Conservation (phyloP, 37 sponge, comb jelly and placozoan species). For the Sycon ciliatum region DNA sequence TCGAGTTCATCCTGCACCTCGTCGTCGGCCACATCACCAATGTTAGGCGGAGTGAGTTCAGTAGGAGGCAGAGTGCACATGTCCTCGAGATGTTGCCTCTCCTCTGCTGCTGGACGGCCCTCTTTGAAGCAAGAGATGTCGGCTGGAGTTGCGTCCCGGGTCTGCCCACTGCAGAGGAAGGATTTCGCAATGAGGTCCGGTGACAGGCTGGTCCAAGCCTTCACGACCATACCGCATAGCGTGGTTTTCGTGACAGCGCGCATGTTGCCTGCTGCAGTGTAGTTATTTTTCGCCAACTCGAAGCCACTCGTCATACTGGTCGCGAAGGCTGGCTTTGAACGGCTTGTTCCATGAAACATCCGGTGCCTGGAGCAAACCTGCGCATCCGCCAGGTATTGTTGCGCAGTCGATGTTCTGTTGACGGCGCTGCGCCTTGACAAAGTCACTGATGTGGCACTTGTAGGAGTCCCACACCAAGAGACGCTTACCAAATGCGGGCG, state of each 20-base stretch:
- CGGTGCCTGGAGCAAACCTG: constrained; percentile 33
- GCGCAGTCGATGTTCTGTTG: constrained; percentile 15
- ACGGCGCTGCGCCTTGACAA: neutral
- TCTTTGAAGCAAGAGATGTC: constrained; percentile 37
- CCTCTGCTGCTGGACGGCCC: constrained; percentile 29
- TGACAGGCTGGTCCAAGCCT: neutral
- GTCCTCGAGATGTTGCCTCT: neutral
- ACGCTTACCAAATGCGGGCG: constrained; percentile 20
- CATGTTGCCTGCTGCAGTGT: neutral
- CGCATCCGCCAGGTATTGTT: constrained; percentile 40
- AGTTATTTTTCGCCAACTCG: constrained; percentile 22
- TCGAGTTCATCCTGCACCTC: neutral
- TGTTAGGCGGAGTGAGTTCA: neutral
- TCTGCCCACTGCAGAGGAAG: constrained; percentile 27
- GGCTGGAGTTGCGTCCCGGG: constrained; percentile 13
- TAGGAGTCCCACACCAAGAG: constrained; percentile 52
- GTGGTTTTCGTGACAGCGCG: neutral
- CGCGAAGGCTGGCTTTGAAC: constrained; percentile 29
- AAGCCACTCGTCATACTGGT: constrained; percentile 38
- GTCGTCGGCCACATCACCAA: neutral
- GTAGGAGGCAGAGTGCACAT: neutral
- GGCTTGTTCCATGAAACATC: constrained; percentile 42
- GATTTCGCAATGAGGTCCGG: constrained; percentile 22
- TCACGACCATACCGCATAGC: constrained; percentile 14
- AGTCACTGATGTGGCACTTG: constrained; percentile 42